Evolutionary conservation across 1,140 invertebrate genomes (phyloP), one percentile per base, ranked within the genome.

Genomic region (Monomorium pharaonis): DNA sequence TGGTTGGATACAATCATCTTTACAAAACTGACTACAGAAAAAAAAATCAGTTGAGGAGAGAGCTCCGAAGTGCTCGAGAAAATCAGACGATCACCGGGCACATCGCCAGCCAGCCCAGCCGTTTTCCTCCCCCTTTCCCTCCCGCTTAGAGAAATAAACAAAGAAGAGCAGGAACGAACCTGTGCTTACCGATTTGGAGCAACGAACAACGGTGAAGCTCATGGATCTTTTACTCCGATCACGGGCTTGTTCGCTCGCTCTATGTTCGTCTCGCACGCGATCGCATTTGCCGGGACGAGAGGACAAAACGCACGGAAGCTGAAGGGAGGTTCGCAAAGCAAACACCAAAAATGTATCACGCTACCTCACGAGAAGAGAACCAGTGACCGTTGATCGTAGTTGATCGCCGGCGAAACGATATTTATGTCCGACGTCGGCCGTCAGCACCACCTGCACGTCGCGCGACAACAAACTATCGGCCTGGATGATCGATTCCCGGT

Each of bases 101-200:
- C 12, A 30, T 62, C 12, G 24, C 24, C 56, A 42, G 16, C 21
- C 33, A 14, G 24, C 60, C 24, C 56, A 42, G 16, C 21, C 33
- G 21, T 42, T 76, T 27, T 10, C 16, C n/a, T 27, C 14, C n/a
- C 14, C 33, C 16, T n/a, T 16, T 18, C 30, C 9, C 4, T 21
- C 18, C 3, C 9, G 37, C 33, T 21, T 1, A 10, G 14, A 18
- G 16, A 76, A n/a, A 42, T 12, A 42, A 42, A 75, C 62, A 76
- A 76, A 77, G 18, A 33, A 72, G 27, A 49, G 3, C 67, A 49
- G 18, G 24, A 42, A 44, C 16, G 33, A 58, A 18, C 3, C 12
- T 5, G 51, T 51, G 49, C 51, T 72, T 58, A 74, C 65, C 76
- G 12, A 37, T 58, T 74, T 58, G 24, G n/a, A 60, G 42, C 30